Evolutionary conservation across 1,140 invertebrate genomes (phyloP).

Genomic region (Drosophila bocqueti): DNA sequence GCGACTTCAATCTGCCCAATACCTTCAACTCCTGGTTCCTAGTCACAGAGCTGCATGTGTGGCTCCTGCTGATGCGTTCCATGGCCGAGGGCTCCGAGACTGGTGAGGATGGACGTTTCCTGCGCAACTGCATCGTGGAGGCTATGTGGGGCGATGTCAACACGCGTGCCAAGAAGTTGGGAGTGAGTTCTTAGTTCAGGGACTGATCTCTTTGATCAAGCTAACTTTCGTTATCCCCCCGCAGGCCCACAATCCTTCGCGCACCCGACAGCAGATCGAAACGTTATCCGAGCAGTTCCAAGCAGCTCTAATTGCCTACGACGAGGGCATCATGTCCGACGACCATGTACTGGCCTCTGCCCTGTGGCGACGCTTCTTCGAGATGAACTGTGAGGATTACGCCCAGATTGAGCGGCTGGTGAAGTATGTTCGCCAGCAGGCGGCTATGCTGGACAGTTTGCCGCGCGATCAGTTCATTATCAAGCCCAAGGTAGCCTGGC

Average conservation of each 20-base stretch:
- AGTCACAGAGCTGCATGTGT: slow-evolving; percentile 93
- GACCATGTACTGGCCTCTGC: slow-evolving; percentile 91
- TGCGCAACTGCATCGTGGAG: slow-evolving; percentile 91
- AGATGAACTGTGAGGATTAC: slow-evolving; percentile 87
- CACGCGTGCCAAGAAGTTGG: slow-evolving; percentile 89
- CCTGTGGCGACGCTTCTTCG: slow-evolving; percentile 93
- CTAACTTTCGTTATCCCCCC: not conserved
- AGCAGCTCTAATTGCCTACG: slow-evolving; percentile 93
- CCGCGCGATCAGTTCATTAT: slow-evolving; percentile 82
- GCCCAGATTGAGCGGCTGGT: slow-evolving; percentile 89
- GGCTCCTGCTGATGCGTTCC: slow-evolving; percentile 91
- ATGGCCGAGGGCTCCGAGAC: slow-evolving; percentile 89
- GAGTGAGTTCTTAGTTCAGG: slow-evolving; percentile 86
- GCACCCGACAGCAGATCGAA: slow-evolving; percentile 87
- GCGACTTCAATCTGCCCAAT: slow-evolving; percentile 90
- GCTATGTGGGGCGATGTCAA: slow-evolving; percentile 93
- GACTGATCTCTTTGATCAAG: not conserved
- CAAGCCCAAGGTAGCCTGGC: slow-evolving; percentile 84
- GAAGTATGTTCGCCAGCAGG: slow-evolving; percentile 90
- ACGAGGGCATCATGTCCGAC: slow-evolving; percentile 92
- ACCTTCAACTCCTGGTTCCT: slow-evolving; percentile 94
- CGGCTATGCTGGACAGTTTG: slow-evolving; percentile 86
- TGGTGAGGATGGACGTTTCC: slow-evolving; percentile 88
- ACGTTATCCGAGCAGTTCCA: slow-evolving; percentile 91
- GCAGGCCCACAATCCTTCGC: slow-evolving; percentile 87